Conservation (phyloP, 2,113 vertebrate species). For the Vulpes vulpes region DNA sequence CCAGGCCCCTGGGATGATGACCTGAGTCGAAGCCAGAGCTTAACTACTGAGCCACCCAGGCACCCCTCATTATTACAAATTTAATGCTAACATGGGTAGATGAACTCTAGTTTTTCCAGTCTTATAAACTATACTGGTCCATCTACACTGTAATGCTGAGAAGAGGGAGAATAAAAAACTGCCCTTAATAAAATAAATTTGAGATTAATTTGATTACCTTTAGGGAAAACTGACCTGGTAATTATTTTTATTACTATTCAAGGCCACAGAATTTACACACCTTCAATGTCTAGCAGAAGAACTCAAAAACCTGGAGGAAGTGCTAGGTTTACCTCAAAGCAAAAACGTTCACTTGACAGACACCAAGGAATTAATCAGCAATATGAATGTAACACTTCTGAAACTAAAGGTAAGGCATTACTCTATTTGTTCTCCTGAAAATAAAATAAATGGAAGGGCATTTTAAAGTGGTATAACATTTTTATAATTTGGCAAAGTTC, state of each 20-base stretch:
- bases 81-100: background rate
- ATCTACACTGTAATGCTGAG: background rate
- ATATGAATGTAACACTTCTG: conserved; percentile 70
- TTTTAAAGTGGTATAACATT: background rate
- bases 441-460: background rate
- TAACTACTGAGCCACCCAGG: background rate
- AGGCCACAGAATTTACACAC: conserved; percentile 72
- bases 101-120: background rate
- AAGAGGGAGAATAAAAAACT: background rate
- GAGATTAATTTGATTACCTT: conserved; percentile 28
- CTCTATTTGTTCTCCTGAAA: conserved; percentile 8
- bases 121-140: background rate
- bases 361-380: conserved; percentile 61
- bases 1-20: background rate
- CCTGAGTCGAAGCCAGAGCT: background rate
- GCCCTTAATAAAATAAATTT: background rate
- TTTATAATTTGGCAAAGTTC: background rate
- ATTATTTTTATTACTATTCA: conserved; percentile 40
- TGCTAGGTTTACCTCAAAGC: conserved; percentile 54
- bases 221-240: background rate
- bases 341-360: background rate
- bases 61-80: background rate
- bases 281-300: conserved; percentile 81
- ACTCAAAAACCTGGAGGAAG: conserved; percentile 8
- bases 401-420: conserved; percentile 71